Evolutionary conservation across 1,140 invertebrate genomes (phyloP).

Genomic region (Colletes latitarsis): DNA sequence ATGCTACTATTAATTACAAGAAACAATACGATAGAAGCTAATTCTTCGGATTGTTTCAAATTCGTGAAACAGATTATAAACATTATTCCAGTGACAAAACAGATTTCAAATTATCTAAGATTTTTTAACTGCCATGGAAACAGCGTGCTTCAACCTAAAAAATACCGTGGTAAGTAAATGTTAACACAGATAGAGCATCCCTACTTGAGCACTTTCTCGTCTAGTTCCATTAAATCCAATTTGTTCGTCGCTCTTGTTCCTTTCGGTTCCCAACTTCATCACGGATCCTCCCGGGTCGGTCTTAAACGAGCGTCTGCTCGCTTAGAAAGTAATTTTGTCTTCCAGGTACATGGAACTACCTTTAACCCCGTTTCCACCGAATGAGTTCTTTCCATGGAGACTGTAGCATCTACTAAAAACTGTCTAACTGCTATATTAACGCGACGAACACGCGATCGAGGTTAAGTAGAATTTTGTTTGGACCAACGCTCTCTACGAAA

Average conservation of each 20-base stretch:
- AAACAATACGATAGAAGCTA: too few relatives aligned
- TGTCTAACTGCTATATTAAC: conserved; percentile 10
- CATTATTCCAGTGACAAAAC: too few relatives aligned
- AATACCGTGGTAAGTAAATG: background rate
- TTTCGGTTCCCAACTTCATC: conserved; percentile 3
- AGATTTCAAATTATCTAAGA: too few relatives aligned
- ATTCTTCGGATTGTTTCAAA: too few relatives aligned
- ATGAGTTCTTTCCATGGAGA: conserved; percentile 13
- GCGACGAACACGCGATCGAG: background rate
- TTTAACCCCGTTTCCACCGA: conserved; percentile 36
- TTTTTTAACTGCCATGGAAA: too few relatives aligned
- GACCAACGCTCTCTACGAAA: background rate
- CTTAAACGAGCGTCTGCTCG: background rate
- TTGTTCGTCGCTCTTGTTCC: background rate
- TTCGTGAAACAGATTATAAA: too few relatives aligned
- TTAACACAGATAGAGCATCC: too few relatives aligned
- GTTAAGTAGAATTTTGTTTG: background rate
- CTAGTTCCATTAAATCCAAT: background rate
- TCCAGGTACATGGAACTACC: conserved; percentile 14
- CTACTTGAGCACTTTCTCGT: background rate
- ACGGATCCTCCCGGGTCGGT: background rate
- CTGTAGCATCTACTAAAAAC: background rate
- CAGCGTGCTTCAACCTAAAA: too few relatives aligned
- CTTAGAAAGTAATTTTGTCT: conserved; percentile 38
- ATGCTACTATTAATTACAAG: too few relatives aligned